These are phyloP conservation scores for Noctua janthina DNA, from an alignment of 2,888 invertebrate genomes.

Conservation along the genomic window DNA sequence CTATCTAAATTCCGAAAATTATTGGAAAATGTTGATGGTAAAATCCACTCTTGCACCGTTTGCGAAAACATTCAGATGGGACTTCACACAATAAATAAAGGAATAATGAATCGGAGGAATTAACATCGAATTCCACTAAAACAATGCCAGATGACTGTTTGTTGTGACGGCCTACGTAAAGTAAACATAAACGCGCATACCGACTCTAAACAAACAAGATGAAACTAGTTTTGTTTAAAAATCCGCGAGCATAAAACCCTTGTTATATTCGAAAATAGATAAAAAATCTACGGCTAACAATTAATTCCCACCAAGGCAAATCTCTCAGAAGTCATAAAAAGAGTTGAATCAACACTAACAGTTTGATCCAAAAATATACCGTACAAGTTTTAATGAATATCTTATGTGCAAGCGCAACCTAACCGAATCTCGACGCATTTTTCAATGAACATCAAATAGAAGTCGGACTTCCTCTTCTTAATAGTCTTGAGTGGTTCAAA, in stretches of 20 bases:
- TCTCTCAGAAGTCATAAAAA: slow-evolving; percentile 56
- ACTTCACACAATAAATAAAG: neutral
- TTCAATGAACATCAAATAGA: slow-evolving; percentile 64
- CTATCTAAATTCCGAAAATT: slow-evolving; percentile 30
- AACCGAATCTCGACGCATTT: slow-evolving; percentile 48
- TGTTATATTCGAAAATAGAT: slow-evolving; percentile 27
- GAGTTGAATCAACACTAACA: slow-evolving; percentile 54
- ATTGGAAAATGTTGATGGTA: slow-evolving; percentile 36
- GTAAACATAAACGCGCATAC: slow-evolving; percentile 1
- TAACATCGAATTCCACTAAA: neutral
- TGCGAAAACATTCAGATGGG: neutral
- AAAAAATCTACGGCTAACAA: slow-evolving; percentile 38
- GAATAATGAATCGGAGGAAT: neutral
- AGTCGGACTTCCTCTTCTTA: slow-evolving; percentile 60
- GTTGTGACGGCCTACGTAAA: slow-evolving; percentile 10
- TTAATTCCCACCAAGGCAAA: slow-evolving; percentile 51
- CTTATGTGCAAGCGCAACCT: slow-evolving; percentile 48
- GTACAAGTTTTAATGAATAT: slow-evolving; percentile 59
- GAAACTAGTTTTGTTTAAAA: slow-evolving; percentile 36
- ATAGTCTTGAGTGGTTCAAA: slow-evolving; percentile 58
- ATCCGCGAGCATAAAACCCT: slow-evolving; percentile 7
- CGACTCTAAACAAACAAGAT: slow-evolving; percentile 6
- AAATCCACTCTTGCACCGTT: neutral
- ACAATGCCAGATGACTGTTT: slow-evolving; percentile 24
- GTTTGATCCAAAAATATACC: slow-evolving; percentile 64